Conservation (phyloP, 1,140 invertebrate genomes). For the Sitobion miscanthi region DNA sequence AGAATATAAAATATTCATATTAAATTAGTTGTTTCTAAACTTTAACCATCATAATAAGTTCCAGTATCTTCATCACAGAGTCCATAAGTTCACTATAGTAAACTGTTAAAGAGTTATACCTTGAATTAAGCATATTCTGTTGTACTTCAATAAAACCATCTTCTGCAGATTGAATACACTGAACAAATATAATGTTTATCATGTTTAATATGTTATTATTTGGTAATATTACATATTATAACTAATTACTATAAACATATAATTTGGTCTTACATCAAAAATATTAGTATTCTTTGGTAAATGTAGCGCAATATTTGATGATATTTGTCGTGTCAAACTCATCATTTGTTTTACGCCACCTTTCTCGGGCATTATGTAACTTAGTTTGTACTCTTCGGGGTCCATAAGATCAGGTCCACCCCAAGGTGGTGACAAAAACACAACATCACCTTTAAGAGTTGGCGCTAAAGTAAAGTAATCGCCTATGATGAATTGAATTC, state of each 20-base stretch:
- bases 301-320: slow-evolving; percentile 84
- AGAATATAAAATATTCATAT: background rate
- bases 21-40: background rate
- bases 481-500: slow-evolving; percentile 92
- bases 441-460: slow-evolving; percentile 73
- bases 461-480: slow-evolving; percentile 82
- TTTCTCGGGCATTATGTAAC: slow-evolving; percentile 37
- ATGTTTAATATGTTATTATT: background rate
- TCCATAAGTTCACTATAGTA: slow-evolving; percentile 44
- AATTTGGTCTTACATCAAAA: slow-evolving; percentile 74
- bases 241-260: background rate
- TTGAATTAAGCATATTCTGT: slow-evolving; percentile 43
- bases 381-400: slow-evolving; percentile 44
- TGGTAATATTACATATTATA: background rate
- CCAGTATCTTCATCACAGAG: slow-evolving; percentile 11
- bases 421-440: slow-evolving; percentile 97
- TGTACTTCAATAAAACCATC: slow-evolving; percentile 30
- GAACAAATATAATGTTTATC: background rate
- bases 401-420: slow-evolving; percentile 81
- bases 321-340: slow-evolving; percentile 69
- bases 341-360: slow-evolving; percentile 69
- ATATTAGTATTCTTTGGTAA: slow-evolving; percentile 88
- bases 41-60: background rate
- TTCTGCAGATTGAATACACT: slow-evolving; percentile 7
- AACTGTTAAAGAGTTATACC: slow-evolving; percentile 45